These are phyloP conservation scores for Cryptotis parvus DNA, from an alignment of 2,113 vertebrate genomes.

Conservation along the genomic window DNA sequence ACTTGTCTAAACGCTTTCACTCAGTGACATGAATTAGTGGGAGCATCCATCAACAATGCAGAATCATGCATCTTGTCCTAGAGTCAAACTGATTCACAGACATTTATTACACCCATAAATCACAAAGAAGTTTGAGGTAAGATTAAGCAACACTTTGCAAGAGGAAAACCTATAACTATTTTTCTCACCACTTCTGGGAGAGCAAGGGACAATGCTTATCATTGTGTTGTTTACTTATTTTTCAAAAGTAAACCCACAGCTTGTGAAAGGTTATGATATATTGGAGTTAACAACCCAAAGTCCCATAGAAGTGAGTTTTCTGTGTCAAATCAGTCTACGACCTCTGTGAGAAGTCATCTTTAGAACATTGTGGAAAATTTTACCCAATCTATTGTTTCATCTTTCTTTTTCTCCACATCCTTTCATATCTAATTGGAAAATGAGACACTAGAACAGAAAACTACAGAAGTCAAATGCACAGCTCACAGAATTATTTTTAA, in stretches of 20 bases:
- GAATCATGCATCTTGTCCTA: background rate
- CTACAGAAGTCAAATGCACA: background rate
- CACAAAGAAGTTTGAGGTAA: slow-evolving; percentile 51
- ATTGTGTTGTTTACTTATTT: slow-evolving; percentile 70
- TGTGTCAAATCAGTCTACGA: slow-evolving; percentile 35
- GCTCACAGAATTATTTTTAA: background rate
- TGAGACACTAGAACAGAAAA: slow-evolving; percentile 28
- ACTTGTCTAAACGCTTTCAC: background rate
- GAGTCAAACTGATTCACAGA: slow-evolving; percentile 41
- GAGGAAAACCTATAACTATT: slow-evolving; percentile 63
- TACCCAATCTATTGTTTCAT: background rate
- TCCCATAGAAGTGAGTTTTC: slow-evolving; percentile 49
- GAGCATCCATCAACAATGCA: slow-evolving; percentile 1
- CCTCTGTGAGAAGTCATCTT: slow-evolving; percentile 30
- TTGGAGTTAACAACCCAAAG: slow-evolving; percentile 52
- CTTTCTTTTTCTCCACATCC: too few species aligned
- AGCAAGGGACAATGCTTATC: slow-evolving; percentile 67
- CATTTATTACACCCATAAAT: slow-evolving; percentile 33
- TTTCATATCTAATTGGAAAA: slow-evolving; percentile 14
- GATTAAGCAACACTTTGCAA: slow-evolving; percentile 53
- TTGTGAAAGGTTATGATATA: slow-evolving; percentile 68
- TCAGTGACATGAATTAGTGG: background rate
- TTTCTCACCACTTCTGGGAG: slow-evolving; percentile 69
- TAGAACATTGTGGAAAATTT: slow-evolving; percentile 53
- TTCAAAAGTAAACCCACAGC: slow-evolving; percentile 71